Evolutionary conservation across 2,888 invertebrate genomes (phyloP), one percentile per base, ranked within the genome.

Genomic region (Zelleria hepariella): DNA sequence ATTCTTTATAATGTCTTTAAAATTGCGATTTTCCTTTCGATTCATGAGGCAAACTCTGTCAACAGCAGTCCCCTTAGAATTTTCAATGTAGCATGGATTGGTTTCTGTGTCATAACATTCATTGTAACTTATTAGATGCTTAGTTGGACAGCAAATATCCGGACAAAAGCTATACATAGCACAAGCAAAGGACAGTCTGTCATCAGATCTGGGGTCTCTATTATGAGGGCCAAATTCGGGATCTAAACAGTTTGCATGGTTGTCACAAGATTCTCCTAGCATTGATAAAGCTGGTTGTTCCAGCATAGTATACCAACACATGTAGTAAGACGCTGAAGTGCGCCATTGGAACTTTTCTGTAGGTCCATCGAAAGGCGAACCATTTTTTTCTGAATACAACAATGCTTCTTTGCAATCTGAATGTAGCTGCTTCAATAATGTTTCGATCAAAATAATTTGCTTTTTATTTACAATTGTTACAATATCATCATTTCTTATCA

Each of bases 301-400:
- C 56, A 86, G 75, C 90, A 92, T 91, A 18, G 92, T 91, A 69
- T 90, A 93, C 91, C 91, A 91, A 67, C 93, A 93, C 92, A 93
- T 91, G 74, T 88, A 93, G 73, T 92, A 93, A 65, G 91, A 90
- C 0, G 92, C 92, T 0, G 91, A 86, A 0, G 88, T 86, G 49
- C 91, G 79, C 92, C 92, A 93, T 68, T 91, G 90, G 69, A 91
- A 92, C 59, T 91, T 82, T 69, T 92, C 92, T 60, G 85, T 68
- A 21, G 89, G 86, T 60, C 89, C 90, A 68, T 90, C 84, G 72
- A 92, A 92, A 1, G 92, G 92, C 63, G 80, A 70, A 15, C 86
- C 86, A 47, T 77, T 73, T 53, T 69, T 74, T 62, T 87, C 78
- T 65, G 91, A 90, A 58, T 77, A 76, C 20, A 71, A 71, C 59